Conservation (phyloP, 35 echinoderm and acorn worm genomes). For the Holothuria glaberrima region DNA sequence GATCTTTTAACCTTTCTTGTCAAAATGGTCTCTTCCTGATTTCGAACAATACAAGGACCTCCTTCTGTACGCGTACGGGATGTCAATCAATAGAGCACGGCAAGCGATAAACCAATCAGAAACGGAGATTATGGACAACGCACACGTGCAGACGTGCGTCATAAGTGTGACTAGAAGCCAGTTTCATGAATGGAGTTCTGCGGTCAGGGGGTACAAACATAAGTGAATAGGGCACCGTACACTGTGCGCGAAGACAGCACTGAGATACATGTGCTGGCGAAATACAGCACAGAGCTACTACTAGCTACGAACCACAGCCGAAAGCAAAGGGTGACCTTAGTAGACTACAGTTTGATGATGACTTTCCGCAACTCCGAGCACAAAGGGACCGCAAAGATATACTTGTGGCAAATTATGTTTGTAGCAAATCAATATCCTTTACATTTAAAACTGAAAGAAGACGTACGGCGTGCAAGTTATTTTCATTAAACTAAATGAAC, state of each 20-base stretch:
- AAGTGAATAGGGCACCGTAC: background rate
- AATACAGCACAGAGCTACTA: background rate
- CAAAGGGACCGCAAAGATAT: too few relatives aligned
- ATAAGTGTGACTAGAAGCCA: constrained; percentile 20
- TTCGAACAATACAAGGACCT: constrained; percentile 30
- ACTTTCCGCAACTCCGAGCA: too few relatives aligned
- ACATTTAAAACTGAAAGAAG: too few relatives aligned
- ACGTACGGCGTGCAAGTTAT: too few relatives aligned
- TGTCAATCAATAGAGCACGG: constrained; percentile 7
- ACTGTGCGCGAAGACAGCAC: background rate
- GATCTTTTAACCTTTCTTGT: background rate
- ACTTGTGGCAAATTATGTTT: too few relatives aligned
- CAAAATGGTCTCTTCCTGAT: constrained; percentile 40
- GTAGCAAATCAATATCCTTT: too few relatives aligned
- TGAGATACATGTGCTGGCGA: background rate
- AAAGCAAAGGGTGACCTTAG: too few relatives aligned
- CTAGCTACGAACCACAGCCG: too few relatives aligned
- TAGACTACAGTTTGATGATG: too few relatives aligned
- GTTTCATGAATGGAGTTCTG: constrained; percentile 44
- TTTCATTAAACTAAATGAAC: too few relatives aligned
- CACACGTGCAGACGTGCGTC: constrained; percentile 46
- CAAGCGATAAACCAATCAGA: constrained; percentile 28
- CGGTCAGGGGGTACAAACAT: constrained; percentile 35
- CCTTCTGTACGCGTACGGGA: constrained; percentile 5
- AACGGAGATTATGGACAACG: background rate